phyloP scores from a whole-genome alignment of 2,888 invertebrate species.

The Chaitophorus viminalis region DNA sequence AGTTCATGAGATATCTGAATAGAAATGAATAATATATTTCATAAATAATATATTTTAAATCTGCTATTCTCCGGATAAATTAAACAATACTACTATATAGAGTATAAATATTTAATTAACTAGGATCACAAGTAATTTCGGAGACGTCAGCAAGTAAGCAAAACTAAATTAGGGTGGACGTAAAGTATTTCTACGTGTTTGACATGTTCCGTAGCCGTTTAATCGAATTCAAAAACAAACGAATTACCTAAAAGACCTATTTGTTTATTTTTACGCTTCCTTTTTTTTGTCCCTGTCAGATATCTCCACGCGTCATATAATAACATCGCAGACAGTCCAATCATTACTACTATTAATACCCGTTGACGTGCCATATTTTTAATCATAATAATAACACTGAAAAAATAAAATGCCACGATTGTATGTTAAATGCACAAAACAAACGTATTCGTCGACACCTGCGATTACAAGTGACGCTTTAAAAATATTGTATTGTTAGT shows the following conservation, averaged over 20 bases:
- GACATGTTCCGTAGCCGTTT: not conserved
- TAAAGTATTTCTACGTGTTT: not conserved
- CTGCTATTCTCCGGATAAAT: not conserved
- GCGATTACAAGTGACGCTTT: not conserved
- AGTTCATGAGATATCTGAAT: not conserved
- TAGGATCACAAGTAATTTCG: not conserved
- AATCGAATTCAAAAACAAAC: not conserved
- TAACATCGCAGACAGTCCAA: not conserved
- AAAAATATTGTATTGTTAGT: not conserved
- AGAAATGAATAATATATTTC: not conserved
- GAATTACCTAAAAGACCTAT: too few species aligned
- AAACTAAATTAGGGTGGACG: not conserved
- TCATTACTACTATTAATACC: not conserved
- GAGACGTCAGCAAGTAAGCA: not conserved
- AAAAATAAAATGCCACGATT: not conserved
- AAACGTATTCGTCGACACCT: not conserved
- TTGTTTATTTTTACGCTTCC: not conserved
- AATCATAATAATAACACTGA: not conserved
- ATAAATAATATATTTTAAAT: not conserved
- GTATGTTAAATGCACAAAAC: not conserved
- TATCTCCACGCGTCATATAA: not conserved
- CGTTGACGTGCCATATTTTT: not conserved
- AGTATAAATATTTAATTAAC: conserved; percentile 1
- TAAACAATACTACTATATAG: not conserved
- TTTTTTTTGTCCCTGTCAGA: not conserved